Percentiles rank a stretch among this genome's conserved stretches.
These are phyloP conservation scores for Mercenaria mercenaria DNA, from an alignment of 1,140 invertebrate species.

Conservation along the genomic window DNA sequence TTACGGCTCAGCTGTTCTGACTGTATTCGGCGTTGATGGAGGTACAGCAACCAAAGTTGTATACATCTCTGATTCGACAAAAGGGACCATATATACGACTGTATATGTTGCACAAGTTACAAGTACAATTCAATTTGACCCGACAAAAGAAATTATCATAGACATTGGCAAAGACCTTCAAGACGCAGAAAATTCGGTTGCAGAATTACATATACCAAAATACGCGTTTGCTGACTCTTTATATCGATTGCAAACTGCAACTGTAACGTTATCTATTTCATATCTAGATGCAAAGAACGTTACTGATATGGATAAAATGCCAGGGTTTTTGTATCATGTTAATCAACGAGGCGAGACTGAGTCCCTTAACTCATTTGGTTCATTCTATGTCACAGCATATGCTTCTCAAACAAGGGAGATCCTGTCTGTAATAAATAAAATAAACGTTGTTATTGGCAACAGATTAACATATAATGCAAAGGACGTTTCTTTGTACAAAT, in stretches of 20 bases:
- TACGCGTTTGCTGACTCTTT: not conserved
- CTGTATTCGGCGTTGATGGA: not conserved
- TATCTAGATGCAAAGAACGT: not conserved
- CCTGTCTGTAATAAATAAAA: not conserved
- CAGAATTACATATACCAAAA: not conserved
- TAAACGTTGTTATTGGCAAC: not conserved
- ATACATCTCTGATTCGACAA: not conserved
- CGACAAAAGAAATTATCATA: not conserved
- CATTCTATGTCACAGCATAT: not conserved
- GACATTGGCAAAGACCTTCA: not conserved
- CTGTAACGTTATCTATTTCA: not conserved
- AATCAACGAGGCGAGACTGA: not conserved
- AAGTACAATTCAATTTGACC: not conserved
- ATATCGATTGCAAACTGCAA: not conserved
- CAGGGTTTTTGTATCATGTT: not conserved
- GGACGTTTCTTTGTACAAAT: not conserved
- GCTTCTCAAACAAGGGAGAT: not conserved
- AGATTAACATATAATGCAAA: not conserved
- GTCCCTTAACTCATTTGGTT: not conserved
- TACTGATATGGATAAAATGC: not conserved
- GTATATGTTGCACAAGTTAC: not conserved
- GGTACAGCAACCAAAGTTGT: not conserved
- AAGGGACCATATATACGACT: not conserved
- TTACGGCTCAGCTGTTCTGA: not conserved
- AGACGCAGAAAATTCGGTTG: not conserved